These are phyloP conservation scores for Chionoecetes opilio DNA, from an alignment of 1,140 invertebrate species.

Conservation along the genomic window DNA sequence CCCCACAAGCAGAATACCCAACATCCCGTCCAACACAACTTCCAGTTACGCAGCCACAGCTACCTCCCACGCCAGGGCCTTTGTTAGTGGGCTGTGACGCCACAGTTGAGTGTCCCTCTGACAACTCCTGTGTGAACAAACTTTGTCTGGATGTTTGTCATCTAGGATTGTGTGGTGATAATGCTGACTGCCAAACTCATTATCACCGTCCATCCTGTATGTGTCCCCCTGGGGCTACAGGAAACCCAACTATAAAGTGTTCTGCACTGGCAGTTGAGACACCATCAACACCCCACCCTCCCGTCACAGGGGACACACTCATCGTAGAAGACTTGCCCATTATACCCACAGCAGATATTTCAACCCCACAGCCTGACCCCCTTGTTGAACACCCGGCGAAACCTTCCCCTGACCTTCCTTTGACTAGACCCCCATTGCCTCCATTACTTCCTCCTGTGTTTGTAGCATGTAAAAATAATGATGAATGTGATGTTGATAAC, in stretches of 20 bases:
- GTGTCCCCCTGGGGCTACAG: slow-evolving; percentile 90
- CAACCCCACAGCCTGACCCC: slow-evolving; percentile 38
- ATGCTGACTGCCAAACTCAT: slow-evolving; percentile 84
- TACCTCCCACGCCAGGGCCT: slow-evolving; percentile 92
- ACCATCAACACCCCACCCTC: not conserved
- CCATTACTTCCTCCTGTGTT: slow-evolving; percentile 45
- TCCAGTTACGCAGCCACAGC: slow-evolving; percentile 89
- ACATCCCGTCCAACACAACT: slow-evolving; percentile 86
- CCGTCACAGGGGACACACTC: slow-evolving; percentile 83
- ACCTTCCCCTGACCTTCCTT: slow-evolving; percentile 16
- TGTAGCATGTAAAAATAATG: slow-evolving; percentile 85
- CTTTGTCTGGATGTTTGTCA: slow-evolving; percentile 82
- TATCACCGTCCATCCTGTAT: slow-evolving; percentile 82
- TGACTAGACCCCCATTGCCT: slow-evolving; percentile 48
- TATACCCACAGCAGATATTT: slow-evolving; percentile 41
- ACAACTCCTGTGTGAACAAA: slow-evolving; percentile 82
- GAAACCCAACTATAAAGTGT: slow-evolving; percentile 89
- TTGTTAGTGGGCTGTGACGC: slow-evolving; percentile 84
- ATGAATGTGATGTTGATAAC: slow-evolving; percentile 94
- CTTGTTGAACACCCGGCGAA: slow-evolving; percentile 22
- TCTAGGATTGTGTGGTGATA: slow-evolving; percentile 91
- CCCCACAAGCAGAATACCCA: slow-evolving; percentile 88
- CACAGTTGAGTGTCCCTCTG: slow-evolving; percentile 81
- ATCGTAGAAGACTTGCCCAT: not conserved
- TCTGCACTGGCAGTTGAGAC: slow-evolving; percentile 70